A percentile compares a stretch with the other conserved stretches of the same genome.
phyloP scores from a whole-genome alignment of 1,140 invertebrate species.

The Paracyclopina nana region DNA sequence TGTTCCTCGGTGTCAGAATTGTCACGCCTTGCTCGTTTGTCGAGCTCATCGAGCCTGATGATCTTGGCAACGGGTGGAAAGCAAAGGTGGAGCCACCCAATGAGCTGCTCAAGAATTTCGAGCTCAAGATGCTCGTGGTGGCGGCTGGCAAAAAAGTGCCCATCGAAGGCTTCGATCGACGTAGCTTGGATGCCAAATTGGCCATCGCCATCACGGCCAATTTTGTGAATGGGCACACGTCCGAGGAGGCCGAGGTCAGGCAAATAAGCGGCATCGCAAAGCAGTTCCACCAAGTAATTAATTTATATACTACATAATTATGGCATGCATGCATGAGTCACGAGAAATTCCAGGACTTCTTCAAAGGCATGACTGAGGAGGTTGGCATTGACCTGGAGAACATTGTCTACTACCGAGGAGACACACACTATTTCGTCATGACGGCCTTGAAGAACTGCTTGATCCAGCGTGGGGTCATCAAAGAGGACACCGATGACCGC shows the following conservation, averaged over 20 bases:
- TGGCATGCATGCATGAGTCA: no score
- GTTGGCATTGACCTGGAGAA: conserved; percentile 39
- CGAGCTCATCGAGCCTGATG: conserved; percentile 27
- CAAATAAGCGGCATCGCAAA: conserved; percentile 36
- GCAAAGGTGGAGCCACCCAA: conserved; percentile 28
- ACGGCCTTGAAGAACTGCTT: conserved; percentile 37
- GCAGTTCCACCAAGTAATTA: conserved; percentile 36
- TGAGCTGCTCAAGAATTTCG: conserved; percentile 30
- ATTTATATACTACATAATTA: no score
- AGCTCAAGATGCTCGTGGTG: conserved; percentile 38
- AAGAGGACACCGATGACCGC: conserved; percentile 23
- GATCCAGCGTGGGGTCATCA: conserved; percentile 34
- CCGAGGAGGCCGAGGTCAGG: conserved; percentile 31
- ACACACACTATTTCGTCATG: conserved; percentile 39
- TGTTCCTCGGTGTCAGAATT: conserved; percentile 37
- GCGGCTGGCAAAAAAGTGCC: conserved; percentile 38
- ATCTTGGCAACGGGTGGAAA: conserved; percentile 29
- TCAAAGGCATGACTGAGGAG: conserved; percentile 28
- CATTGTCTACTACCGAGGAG: conserved; percentile 34
- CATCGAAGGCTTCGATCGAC: conserved; percentile 31
- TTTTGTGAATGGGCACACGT: conserved; percentile 33
- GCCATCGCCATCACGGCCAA: conserved; percentile 41
- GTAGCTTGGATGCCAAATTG: conserved; percentile 37
- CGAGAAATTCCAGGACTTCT: no score
- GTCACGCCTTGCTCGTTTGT: conserved; percentile 31